Conservation (phyloP, 2,888 invertebrate genomes). For the Pseudeuparius sepicola region DNA sequence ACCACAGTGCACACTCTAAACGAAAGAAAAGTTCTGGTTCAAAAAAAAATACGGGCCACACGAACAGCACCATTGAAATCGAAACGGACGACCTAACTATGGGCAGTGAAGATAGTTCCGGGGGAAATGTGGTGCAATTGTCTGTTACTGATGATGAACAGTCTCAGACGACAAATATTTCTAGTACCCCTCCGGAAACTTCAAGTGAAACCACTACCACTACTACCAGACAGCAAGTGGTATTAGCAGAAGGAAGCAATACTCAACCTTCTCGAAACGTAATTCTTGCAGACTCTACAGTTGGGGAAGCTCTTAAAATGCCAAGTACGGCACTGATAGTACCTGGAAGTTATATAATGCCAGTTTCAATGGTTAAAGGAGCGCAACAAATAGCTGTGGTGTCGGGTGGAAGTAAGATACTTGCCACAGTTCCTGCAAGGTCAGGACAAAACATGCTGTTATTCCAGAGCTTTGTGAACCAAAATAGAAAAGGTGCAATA, state of each 20-base stretch:
- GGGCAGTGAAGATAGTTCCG: slow-evolving; percentile 69
- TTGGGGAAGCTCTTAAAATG: slow-evolving; percentile 55
- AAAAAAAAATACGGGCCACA: slow-evolving; percentile 41
- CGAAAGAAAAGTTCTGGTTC: slow-evolving; percentile 54
- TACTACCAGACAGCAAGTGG: slow-evolving; percentile 27
- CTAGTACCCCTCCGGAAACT: slow-evolving; percentile 38
- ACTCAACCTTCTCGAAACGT: slow-evolving; percentile 46
- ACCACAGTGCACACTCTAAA: slow-evolving; percentile 59
- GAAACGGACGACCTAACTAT: slow-evolving; percentile 59
- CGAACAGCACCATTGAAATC: slow-evolving; percentile 34
- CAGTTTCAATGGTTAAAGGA: slow-evolving; percentile 61
- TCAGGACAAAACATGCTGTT: slow-evolving; percentile 51
- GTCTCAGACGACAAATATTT: slow-evolving; percentile 30
- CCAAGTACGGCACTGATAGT: slow-evolving; percentile 58
- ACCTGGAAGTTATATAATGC: slow-evolving; percentile 63
- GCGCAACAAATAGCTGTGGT: slow-evolving; percentile 64
- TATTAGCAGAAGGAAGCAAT: slow-evolving; percentile 31
- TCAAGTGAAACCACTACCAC: slow-evolving; percentile 26
- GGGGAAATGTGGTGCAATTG: slow-evolving; percentile 49
- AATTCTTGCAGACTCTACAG: slow-evolving; percentile 48
- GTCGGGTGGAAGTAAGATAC: slow-evolving; percentile 54
- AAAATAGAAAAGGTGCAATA: slow-evolving; percentile 48
- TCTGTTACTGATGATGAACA: slow-evolving; percentile 49
- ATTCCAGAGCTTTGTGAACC: slow-evolving; percentile 57
- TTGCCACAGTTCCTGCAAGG: slow-evolving; percentile 44